These are phyloP conservation scores for Varecia variegata DNA, from an alignment of 2,797 vertebrate species.

Conservation along the genomic window DNA sequence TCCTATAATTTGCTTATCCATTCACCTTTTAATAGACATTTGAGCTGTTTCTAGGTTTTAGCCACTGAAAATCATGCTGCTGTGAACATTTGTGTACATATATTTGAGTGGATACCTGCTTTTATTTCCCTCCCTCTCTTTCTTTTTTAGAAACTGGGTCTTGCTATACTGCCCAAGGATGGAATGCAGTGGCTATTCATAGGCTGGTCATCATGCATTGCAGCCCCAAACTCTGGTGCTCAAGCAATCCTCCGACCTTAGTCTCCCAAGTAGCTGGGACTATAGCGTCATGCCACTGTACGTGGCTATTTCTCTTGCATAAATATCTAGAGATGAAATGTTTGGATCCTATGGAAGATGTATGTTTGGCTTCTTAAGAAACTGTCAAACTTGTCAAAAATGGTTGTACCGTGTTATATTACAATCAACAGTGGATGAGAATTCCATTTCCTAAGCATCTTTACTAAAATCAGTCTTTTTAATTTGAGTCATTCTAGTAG, in stretches of 20 bases:
- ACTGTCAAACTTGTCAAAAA: neutral
- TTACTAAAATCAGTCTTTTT: neutral
- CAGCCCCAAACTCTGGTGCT: neutral
- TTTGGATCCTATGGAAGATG: neutral
- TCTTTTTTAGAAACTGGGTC: neutral
- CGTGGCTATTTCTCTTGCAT: neutral
- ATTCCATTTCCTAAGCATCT: neutral
- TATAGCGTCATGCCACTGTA: neutral
- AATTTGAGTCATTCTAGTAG: neutral
- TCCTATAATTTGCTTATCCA: neutral
- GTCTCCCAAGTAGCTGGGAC: neutral
- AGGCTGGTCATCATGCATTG: neutral
- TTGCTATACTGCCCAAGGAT: neutral
- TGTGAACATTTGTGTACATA: neutral
- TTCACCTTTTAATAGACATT: neutral
- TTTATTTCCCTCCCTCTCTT: neutral
- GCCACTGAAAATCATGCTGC: neutral
- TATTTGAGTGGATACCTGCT: neutral
- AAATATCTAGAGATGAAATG: constrained; percentile 1
- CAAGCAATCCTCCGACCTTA: neutral
- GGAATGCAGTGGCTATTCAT: neutral
- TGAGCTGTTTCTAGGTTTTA: neutral
- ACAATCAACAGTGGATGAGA: neutral
- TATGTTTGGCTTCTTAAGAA: neutral
- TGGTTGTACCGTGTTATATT: neutral